Evolutionary conservation across 2,888 invertebrate genomes (phyloP).

Genomic region (Idaea aversata): DNA sequence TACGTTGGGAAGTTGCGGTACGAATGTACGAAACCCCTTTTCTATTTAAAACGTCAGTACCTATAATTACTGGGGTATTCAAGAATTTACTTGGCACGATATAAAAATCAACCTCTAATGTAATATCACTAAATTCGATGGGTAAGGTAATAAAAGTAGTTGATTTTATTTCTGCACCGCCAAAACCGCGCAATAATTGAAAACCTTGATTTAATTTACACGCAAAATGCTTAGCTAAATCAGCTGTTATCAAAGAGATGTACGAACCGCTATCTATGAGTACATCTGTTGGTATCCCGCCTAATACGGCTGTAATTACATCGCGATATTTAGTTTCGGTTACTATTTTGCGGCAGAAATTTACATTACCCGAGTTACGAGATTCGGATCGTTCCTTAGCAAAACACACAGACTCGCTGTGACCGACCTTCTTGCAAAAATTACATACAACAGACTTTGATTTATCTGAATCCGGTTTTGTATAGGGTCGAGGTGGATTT

Average conservation of each 20-base stretch:
- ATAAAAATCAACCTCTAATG: conserved; percentile 28
- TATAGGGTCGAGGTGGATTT: not conserved
- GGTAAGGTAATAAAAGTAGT: conserved; percentile 17
- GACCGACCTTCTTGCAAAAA: conserved; percentile 31
- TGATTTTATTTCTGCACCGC: conserved; percentile 18
- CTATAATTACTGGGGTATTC: conserved; percentile 26
- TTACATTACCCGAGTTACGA: conserved; percentile 14
- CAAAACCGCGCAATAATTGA: conserved; percentile 21
- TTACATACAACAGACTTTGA: conserved; percentile 8
- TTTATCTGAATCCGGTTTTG: not conserved
- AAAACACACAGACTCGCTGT: conserved; percentile 24
- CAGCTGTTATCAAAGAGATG: conserved; percentile 21
- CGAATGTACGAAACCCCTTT: conserved; percentile 12
- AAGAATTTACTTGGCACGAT: conserved; percentile 20
- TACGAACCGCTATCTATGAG: conserved; percentile 28
- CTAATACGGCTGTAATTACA: not conserved
- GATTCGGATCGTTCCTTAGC: conserved; percentile 15
- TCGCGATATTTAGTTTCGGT: not conserved
- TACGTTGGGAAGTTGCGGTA: conserved; percentile 2
- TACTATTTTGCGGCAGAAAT: conserved; percentile 16
- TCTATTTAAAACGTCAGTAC: conserved; percentile 29
- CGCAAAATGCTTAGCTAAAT: conserved; percentile 15
- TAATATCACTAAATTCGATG: conserved; percentile 24
- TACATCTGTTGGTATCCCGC: conserved; percentile 23
- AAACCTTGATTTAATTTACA: conserved; percentile 17